Base-by-base conservation (phyloP, 2,888 invertebrate genomes). In the Megaustenia siamemsis region DNA sequence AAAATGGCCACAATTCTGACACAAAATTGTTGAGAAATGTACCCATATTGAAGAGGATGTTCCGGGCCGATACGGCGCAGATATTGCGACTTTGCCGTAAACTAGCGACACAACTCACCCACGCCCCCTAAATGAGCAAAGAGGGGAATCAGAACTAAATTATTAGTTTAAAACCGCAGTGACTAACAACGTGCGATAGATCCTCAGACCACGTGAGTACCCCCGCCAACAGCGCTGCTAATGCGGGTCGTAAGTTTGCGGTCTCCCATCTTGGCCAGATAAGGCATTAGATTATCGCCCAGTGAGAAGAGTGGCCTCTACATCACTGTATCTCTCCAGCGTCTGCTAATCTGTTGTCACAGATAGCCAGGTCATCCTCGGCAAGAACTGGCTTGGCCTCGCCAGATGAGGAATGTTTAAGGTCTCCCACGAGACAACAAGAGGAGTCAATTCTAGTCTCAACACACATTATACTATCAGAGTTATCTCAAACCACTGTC, bases 231-330 rank as follows among this genome's bases (percentile, higher is more conserved):
- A 18, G 18, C 49, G 49, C 49, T 56, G 24, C 56, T 63, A 12
- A n/a, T 68, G 68, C 12, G 38, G 68, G 68, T 38, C 68, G 35
- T 68, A 68, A 35, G 68, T 68, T 68, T 68, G 68, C 68, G 18
- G 35, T 68, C 68, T 35, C 49, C 21, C 49, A 66, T 24, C 38
- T n/a, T 6, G n/a, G 4, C 28, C 24, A 63, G 79, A 76, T 53
- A 76, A 56, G 56, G 2, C 1, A 18, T 10, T 32, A 76, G 53
- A 76, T 53, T 38, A 49, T 53, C 43, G 53, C 53, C 21, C 53
- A 56, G n/a, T 32, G 18, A 38, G 56, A 56, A n/a, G 76, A 12
- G 53, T 6, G 56, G 28, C 71, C 40, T 10, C 43, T n/a, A 10
- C n/a, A 15, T 15, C 28, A 24, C 43, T 43, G 15, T n/a, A 43